These are phyloP conservation scores for Nothura maculosa DNA, from an alignment of 2,797 vertebrate species.

Conservation along the genomic window DNA sequence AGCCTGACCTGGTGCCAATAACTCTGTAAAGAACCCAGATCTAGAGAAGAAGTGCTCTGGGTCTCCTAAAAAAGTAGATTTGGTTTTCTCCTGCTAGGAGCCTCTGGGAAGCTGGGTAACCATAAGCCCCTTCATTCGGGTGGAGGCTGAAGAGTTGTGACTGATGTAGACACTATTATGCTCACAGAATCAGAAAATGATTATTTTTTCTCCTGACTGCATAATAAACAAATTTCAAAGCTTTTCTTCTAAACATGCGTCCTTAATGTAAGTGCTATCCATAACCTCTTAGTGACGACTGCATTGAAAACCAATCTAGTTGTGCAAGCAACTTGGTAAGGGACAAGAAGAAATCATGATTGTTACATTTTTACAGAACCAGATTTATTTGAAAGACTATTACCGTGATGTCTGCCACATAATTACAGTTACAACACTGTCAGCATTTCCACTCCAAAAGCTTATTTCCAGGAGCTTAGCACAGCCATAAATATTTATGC, in stretches of 20 bases:
- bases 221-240: not conserved
- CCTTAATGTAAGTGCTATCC: not conserved
- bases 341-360: not conserved
- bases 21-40: not conserved
- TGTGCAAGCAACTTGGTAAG: not conserved
- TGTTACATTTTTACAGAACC: not conserved
- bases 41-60: not conserved
- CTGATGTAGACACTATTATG: not conserved
- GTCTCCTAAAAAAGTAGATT: not conserved
- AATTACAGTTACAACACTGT: not conserved
- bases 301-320: not conserved
- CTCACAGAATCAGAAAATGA: not conserved
- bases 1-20: not conserved
- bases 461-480: not conserved
- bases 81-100: not conserved
- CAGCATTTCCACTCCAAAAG: not conserved
- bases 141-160: not conserved
- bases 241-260: not conserved
- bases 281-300: not conserved
- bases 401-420: not conserved
- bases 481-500: not conserved
- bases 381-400: not conserved
- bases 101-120: not conserved
- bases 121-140: too few species aligned
- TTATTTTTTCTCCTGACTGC: not conserved